phyloP scores from a whole-genome alignment of 2,113 vertebrate genomes.

The Amblyopsis rosae region DNA sequence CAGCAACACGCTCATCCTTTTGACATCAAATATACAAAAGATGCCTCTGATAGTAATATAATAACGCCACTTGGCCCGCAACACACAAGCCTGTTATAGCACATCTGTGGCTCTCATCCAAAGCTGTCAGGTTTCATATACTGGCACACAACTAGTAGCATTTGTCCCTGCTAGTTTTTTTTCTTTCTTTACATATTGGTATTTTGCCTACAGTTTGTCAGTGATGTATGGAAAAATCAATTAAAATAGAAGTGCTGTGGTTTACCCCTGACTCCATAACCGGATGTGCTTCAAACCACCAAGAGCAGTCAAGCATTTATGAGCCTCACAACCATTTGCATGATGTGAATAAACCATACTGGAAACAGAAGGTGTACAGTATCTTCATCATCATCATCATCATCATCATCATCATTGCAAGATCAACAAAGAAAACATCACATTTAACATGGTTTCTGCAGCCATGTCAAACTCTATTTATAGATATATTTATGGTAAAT shows the following conservation, averaged over 20 bases:
- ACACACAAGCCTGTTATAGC: conserved; percentile 42
- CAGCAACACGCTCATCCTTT: conserved; percentile 32
- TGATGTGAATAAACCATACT: neutral
- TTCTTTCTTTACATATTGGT: conserved; percentile 26
- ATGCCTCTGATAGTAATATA: conserved; percentile 52
- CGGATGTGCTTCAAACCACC: conserved; percentile 55
- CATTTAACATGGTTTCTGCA: too few relatives aligned
- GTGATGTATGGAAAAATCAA: conserved; percentile 95
- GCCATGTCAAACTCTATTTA: too few relatives aligned
- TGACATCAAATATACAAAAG: conserved; percentile 40
- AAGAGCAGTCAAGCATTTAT: conserved; percentile 55
- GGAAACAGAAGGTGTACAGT: too few relatives aligned
- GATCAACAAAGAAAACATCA: too few relatives aligned
- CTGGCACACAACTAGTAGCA: conserved; percentile 63
- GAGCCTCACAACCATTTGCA: neutral
- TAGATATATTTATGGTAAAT: too few relatives aligned
- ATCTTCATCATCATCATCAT: too few relatives aligned
- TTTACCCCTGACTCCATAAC: conserved; percentile 35
- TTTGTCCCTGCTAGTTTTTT: conserved; percentile 69
- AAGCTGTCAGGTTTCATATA: conserved; percentile 60
- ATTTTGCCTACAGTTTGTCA: conserved; percentile 75
- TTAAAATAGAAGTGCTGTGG: conserved; percentile 82
- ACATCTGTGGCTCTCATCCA: conserved; percentile 44
- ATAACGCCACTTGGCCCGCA: conserved; percentile 46
- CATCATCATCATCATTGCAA: too few relatives aligned